Percentiles rank a stretch among this genome's conserved stretches.
Conservation (phyloP, 2,888 invertebrate species). For the Melitaea athalia region DNA sequence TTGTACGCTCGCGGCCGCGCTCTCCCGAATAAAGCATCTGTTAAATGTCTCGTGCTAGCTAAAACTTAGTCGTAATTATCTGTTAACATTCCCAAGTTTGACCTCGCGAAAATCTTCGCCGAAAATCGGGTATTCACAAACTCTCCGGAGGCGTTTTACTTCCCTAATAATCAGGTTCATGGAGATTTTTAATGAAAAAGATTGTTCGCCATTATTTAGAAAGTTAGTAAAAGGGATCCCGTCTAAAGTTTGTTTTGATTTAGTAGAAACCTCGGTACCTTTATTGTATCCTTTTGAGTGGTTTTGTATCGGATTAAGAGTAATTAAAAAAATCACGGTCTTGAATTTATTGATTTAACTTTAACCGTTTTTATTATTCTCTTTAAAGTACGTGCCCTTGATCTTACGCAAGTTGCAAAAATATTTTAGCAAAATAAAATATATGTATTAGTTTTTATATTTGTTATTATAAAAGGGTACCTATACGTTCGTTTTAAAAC, state of each 20-base stretch:
- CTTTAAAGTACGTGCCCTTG: too few species aligned
- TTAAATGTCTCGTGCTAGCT: slow-evolving; percentile 81
- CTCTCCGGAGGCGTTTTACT: slow-evolving; percentile 78
- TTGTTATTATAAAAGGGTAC: background rate
- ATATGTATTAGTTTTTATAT: background rate
- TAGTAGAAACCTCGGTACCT: slow-evolving; percentile 68
- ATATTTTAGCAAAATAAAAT: background rate
- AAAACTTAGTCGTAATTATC: slow-evolving; percentile 81
- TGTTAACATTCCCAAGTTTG: slow-evolving; percentile 82
- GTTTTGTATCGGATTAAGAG: slow-evolving; percentile 68
- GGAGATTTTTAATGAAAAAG: slow-evolving; percentile 82
- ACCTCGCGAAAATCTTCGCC: slow-evolving; percentile 77
- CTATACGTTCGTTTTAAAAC: slow-evolving; percentile 16
- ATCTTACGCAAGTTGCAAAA: too few species aligned
- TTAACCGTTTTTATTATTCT: too few species aligned
- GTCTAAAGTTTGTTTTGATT: slow-evolving; percentile 78
- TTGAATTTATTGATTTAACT: slow-evolving; percentile 4
- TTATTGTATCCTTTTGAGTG: slow-evolving; percentile 72
- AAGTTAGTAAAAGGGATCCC: slow-evolving; percentile 79
- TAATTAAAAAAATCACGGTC: slow-evolving; percentile 32
- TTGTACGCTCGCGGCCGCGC: slow-evolving; percentile 77
- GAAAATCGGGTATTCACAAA: slow-evolving; percentile 64
- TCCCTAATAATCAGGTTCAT: slow-evolving; percentile 78
- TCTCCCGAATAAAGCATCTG: slow-evolving; percentile 80
- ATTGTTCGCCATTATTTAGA: slow-evolving; percentile 79